Percentiles rank a stretch among this genome's conserved stretches.
These are phyloP conservation scores for Sarcoramphus papa DNA, from an alignment of 2,797 vertebrate genomes.

Conservation along the genomic window DNA sequence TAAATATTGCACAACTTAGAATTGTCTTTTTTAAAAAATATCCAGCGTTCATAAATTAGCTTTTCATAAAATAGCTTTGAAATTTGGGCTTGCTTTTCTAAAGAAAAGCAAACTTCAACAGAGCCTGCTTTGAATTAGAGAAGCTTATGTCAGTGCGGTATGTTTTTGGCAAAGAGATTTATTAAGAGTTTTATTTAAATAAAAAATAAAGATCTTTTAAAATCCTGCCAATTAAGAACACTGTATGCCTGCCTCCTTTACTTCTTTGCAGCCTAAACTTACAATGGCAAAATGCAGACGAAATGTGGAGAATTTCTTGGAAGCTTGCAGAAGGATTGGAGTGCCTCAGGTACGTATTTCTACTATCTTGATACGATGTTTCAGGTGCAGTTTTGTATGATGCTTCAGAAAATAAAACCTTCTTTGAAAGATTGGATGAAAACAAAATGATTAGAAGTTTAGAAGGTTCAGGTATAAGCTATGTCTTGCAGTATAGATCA, in stretches of 20 bases:
- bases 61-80: slow-evolving; percentile 13
- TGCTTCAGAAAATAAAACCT: not conserved
- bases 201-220: not conserved
- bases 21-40: not conserved
- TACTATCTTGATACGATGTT: not conserved
- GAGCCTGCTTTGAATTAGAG: slow-evolving; percentile 9
- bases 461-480: not conserved
- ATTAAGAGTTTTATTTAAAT: not conserved
- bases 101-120: not conserved
- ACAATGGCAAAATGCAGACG: slow-evolving; percentile 98
- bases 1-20: not conserved
- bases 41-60: not conserved
- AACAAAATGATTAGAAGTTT: not conserved
- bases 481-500: not conserved
- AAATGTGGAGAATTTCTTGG: slow-evolving; percentile 97
- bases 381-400: not conserved
- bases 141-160: not conserved
- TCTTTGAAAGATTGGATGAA: not conserved
- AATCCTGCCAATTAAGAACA: not conserved
- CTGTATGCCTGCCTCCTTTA: not conserved
- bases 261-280: slow-evolving; percentile 87
- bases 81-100: not conserved
- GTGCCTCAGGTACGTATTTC: slow-evolving; percentile 88
- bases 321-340: slow-evolving; percentile 94
- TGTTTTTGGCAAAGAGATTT: not conserved